phyloP scores from a whole-genome alignment of 2,113 vertebrate genomes.

The Sapayoa aenigma region DNA sequence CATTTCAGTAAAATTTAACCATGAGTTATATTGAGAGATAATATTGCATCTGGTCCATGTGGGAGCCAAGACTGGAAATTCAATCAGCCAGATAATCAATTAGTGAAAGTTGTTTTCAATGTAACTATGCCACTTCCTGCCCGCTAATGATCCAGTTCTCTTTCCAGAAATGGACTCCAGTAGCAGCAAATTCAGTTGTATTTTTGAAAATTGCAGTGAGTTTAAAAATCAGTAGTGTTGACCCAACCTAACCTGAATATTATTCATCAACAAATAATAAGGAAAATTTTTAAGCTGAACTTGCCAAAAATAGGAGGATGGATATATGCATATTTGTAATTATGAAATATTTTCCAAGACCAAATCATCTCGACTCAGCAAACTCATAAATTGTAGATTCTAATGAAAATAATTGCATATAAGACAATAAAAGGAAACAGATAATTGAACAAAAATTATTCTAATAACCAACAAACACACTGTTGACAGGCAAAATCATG shows the following conservation, averaged over 20 bases:
- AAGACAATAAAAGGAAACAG: neutral
- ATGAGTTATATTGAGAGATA: neutral
- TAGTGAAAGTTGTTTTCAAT: neutral
- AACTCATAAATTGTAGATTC: neutral
- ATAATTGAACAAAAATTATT: neutral
- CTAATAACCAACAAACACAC: neutral
- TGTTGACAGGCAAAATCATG: neutral
- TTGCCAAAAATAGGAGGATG: neutral
- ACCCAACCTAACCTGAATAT: neutral
- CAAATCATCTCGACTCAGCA: neutral
- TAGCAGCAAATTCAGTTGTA: neutral
- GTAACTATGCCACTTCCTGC: neutral
- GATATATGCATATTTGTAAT: neutral
- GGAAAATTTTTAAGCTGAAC: neutral
- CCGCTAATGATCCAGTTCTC: neutral
- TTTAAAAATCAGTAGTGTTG: neutral
- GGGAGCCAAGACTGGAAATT: neutral
- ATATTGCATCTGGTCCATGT: neutral
- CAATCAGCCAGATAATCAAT: conserved; percentile 7
- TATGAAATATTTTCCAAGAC: neutral
- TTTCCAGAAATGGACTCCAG: conserved; percentile 9
- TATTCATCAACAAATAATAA: neutral
- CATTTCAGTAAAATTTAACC: neutral
- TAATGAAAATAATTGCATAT: neutral
- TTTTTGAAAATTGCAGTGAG: neutral